Conservation (phyloP, 2,888 invertebrate species). For the Therioaphis trifolii region DNA sequence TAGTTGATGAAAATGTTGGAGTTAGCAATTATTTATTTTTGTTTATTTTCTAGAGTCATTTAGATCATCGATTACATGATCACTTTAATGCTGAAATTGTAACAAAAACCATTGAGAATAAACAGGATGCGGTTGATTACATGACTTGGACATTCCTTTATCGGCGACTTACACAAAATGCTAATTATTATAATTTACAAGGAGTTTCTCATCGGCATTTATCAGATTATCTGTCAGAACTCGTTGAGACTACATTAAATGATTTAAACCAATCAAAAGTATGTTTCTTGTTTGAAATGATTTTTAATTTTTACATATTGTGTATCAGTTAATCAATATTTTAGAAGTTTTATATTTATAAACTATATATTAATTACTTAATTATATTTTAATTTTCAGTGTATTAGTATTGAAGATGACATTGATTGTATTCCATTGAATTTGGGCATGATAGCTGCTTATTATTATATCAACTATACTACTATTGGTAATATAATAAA, state of each 20-base stretch:
- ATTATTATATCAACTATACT: slow-evolving; percentile 99
- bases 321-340: neutral
- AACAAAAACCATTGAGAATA: slow-evolving; percentile 99
- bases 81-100: slow-evolving; percentile 99
- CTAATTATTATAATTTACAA: slow-evolving; percentile 98
- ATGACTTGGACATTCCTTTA: slow-evolving; percentile 99
- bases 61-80: slow-evolving; percentile 97
- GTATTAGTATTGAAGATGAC: slow-evolving; percentile 97
- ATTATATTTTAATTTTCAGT: slow-evolving; percentile 69
- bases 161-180: slow-evolving; percentile 96
- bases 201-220: slow-evolving; percentile 96
- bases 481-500: slow-evolving; percentile 81
- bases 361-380: slow-evolving; percentile 26
- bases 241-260: slow-evolving; percentile 94
- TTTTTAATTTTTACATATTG: neutral
- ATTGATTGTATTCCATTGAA: slow-evolving; percentile 97
- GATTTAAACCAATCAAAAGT: slow-evolving; percentile 94
- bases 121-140: slow-evolving; percentile 99
- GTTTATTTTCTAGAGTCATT: slow-evolving; percentile 78
- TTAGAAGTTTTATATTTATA: neutral
- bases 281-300: slow-evolving; percentile 49
- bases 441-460: slow-evolving; percentile 99
- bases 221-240: slow-evolving; percentile 96
- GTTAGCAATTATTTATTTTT: slow-evolving; percentile 5
- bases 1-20: neutral